Evolutionary conservation across 2,888 invertebrate species (phyloP), one percentile per base, ranked within the genome.

Genomic region (Nephrocerus scutellatus): DNA sequence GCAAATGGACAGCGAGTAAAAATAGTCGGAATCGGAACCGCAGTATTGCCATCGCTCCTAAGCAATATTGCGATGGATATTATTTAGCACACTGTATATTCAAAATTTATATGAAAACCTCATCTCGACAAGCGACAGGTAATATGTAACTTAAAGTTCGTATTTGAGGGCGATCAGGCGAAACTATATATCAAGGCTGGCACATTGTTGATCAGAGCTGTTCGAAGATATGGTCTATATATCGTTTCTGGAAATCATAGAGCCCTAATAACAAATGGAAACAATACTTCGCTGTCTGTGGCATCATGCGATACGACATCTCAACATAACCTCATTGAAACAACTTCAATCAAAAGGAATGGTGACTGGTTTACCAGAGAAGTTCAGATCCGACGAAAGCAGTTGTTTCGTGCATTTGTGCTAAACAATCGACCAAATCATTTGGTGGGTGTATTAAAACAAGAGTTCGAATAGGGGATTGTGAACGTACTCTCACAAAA

Each of bases 271-370:
- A n/a, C n/a, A n/a, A n/a, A n/a, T n/a, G n/a, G n/a, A n/a, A n/a
- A n/a, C n/a, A n/a, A n/a, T n/a, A n/a, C n/a, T n/a, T n/a, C n/a
- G n/a, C n/a, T n/a, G n/a, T 8, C 10, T 34, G 13, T 43, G 38
- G 36, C 33, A 43, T 15, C 29, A 36, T 10, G 36, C 30, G 10
- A 34, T 42, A 35, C 31, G 42, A 6, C 42, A 39, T 6, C 13
- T 43, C 6, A 43, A 36, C 13, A 10, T 32, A 13, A 10, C 16
- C 5, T 39, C 39, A 12, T 25, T 36, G 14, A 39, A 33, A 18
- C 21, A 37, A 23, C 15, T 41, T 12, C 25, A 33, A 18, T 24
- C 25, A 22, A 33, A 20, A 22, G 36, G 24, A 22, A n/a, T n/a
- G n/a, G n/a, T n/a, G n/a, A n/a, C n/a, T n/a, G n/a, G n/a, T n/a